These are phyloP conservation scores for Oreotrochilus melanogaster DNA, from an alignment of 2,113 vertebrate species.

Conservation along the genomic window DNA sequence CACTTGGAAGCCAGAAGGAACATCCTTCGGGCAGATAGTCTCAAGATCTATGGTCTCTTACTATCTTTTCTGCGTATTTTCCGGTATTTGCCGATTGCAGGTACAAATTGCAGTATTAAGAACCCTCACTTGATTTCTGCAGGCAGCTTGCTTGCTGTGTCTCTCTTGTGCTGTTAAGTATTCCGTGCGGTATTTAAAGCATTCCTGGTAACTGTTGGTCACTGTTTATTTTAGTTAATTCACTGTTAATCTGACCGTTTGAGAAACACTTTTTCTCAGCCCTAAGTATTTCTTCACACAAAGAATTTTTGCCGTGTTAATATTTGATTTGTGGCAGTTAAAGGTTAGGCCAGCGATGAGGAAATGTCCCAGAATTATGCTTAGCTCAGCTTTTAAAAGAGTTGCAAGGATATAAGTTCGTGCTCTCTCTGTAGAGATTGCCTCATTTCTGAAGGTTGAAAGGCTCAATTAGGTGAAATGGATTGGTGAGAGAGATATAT, in stretches of 20 bases:
- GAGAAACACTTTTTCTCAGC: neutral
- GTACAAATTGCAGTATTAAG: neutral
- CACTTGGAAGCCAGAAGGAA: neutral
- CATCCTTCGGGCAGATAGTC: neutral
- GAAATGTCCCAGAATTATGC: neutral
- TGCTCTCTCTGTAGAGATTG: neutral
- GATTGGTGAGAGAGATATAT: neutral
- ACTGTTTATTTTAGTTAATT: neutral
- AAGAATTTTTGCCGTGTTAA: neutral
- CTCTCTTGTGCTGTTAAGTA: neutral
- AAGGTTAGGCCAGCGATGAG: neutral
- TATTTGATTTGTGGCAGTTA: neutral
- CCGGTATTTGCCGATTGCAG: rapidly evolving
- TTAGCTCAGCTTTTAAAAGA: slow-evolving; percentile 3
- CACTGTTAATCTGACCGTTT: neutral
- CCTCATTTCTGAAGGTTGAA: neutral
- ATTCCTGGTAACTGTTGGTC: neutral
- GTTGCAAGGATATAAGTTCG: neutral
- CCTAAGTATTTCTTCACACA: neutral
- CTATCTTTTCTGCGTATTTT: neutral
- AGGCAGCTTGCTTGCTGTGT: neutral
- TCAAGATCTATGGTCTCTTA: rapidly evolving
- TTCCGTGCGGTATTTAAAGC: neutral
- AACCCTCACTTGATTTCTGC: neutral
- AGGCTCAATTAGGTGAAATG: neutral